phyloP scores from a whole-genome alignment of 2,113 vertebrate species.

The Phoenicopterus ruber region DNA sequence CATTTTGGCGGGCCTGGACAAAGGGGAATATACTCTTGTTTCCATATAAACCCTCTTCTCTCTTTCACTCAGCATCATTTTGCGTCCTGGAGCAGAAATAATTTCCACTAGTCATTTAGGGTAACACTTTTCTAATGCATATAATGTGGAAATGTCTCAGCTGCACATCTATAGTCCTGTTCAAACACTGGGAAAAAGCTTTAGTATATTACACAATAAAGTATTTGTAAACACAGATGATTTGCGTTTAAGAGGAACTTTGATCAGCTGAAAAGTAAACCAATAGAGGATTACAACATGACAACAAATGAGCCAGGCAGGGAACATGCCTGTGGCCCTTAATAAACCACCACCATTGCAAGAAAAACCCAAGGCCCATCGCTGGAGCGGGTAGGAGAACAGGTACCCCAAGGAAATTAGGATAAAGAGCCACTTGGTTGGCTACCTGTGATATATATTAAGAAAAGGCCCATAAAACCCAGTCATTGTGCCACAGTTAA shows the following conservation, averaged over 20 bases:
- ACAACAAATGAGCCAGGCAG: neutral
- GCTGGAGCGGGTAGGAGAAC: neutral
- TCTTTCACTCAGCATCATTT: neutral
- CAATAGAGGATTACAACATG: neutral
- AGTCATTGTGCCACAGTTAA: neutral
- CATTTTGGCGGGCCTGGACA: neutral
- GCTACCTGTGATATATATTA: neutral
- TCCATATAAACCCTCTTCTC: neutral
- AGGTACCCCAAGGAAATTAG: neutral
- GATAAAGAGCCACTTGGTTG: neutral
- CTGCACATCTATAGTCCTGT: neutral
- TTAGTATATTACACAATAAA: neutral
- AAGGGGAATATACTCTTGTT: neutral
- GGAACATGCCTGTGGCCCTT: neutral
- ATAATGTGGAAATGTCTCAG: neutral
- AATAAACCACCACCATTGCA: neutral
- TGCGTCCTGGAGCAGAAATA: constrained; percentile 30
- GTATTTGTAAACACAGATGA: constrained; percentile 36
- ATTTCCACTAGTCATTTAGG: constrained; percentile 14
- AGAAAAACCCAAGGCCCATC: neutral
- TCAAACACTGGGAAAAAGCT: neutral
- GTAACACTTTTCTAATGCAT: neutral
- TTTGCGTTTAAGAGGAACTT: constrained; percentile 4
- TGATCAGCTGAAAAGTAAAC: constrained; percentile 2
- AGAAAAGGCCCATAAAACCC: neutral